These are phyloP conservation scores for Rhabdomys pumilio DNA, from an alignment of 2,797 vertebrate genomes.

Conservation along the genomic window DNA sequence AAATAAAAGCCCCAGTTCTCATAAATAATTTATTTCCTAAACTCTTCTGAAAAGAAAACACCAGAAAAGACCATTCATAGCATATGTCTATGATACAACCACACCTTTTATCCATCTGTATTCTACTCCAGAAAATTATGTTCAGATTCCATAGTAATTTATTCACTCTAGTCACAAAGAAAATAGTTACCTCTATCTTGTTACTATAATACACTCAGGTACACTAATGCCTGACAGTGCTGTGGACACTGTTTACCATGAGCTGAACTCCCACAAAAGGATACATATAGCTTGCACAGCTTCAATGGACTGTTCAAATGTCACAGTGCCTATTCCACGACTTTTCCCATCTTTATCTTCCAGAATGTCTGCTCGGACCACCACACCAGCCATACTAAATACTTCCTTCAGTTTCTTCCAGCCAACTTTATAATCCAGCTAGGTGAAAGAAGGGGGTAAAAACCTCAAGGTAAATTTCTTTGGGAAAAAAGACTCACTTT, in stretches of 20 bases:
- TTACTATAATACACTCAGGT: conserved; percentile 2
- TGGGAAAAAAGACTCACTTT: not conserved
- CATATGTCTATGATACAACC: not conserved
- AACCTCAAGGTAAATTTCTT: conserved; percentile 45
- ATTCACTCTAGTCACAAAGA: not conserved
- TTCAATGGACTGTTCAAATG: conserved; percentile 98
- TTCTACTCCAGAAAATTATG: not conserved
- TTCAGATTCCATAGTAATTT: not conserved
- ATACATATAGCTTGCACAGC: conserved; percentile 99
- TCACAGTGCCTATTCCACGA: conserved; percentile 97
- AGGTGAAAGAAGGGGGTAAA: conserved; percentile 64
- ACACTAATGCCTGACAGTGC: not conserved
- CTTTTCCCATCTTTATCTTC: conserved; percentile 99
- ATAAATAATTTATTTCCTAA: not conserved
- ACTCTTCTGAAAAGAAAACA: conserved; percentile 9
- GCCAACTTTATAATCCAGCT: conserved; percentile 99
- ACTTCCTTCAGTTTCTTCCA: conserved; percentile 99
- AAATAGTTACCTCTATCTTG: not conserved
- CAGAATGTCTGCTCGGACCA: conserved; percentile 96
- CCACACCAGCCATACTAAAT: conserved; percentile 97
- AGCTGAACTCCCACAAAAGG: conserved; percentile 87
- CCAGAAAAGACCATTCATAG: not conserved
- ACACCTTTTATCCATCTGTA: not conserved
- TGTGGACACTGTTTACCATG: not conserved
- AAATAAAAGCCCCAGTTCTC: not conserved